Base-by-base conservation (phyloP, 2,113 vertebrate genomes). In the Melanocharis versteri region DNA sequence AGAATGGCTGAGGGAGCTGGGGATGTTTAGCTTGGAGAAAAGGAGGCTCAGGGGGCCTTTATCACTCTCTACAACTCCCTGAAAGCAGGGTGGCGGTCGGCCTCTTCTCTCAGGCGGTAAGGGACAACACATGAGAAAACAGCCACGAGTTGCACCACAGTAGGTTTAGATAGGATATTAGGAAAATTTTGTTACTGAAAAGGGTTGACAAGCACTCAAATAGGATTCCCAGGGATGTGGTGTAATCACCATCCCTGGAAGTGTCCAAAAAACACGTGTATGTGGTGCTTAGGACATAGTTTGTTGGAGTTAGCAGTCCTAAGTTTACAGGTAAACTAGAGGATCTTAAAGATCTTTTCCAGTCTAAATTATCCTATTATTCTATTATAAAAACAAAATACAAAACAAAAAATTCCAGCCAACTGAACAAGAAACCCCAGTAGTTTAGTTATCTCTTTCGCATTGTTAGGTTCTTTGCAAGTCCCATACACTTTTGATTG, bases 361-460 rank as follows among this genome's bases (percentile, higher is more conserved):
- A 73, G 39, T 37, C 9, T 24, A 51, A 69, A 45, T 39, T 0
- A 47, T 48, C 60, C 27, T 15, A 24, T 20, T 37, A 54, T 26
- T 48, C 19, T 24, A 11, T 20, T 42, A 8, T 6, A n/a, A 31
- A 78, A 31, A 28, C 19, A 35, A 37, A 45, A 44, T 1, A 22
- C 11, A 27, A 33, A 35, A 21, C 8, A 56, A 27, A 64, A 85
- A 39, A 2, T 2, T 4, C 5, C 24, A 51, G 31, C 13, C 35
- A 48, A 48, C 0, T 3, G 20, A 56, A 2, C 0, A 13, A 31
- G 47, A 47, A 35, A 0, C 0, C 11, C 6, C 26, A 35, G 3
- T 5, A 17, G 1, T 54, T 68, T n/a, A 22, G 11, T 39, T 54
- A 17, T 37, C 2, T 58, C 11, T 69, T 90, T 28, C 3, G 0